Base-by-base conservation (phyloP, 1,140 invertebrate genomes). In the Phymastichus coffea region DNA sequence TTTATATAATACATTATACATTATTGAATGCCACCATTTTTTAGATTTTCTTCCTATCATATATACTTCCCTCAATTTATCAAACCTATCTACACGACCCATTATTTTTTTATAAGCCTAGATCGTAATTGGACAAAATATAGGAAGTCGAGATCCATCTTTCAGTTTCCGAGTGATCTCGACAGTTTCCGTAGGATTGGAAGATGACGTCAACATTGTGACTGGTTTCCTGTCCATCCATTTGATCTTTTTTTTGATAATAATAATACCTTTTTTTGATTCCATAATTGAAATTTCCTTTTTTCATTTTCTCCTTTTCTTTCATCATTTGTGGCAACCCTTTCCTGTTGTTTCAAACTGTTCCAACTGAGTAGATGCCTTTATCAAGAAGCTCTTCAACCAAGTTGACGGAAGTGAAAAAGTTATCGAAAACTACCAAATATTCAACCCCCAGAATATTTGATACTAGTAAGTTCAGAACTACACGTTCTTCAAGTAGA, bases 201-300 rank as follows among this genome's bases (percentile, higher is more conserved):
- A 61, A 70, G 66, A 44, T 23, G 57, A 58, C n/a, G 56, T 74
- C 55, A 71, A 53, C 49, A 80, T 70, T 48, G 65, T 61, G 58
- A 78, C 75, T 17, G 64, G 28, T 69, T 69, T 73, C 61, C 70
- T 72, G 64, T 78, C 77, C 62, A 70, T 78, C 66, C 74, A 77
- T 68, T 75, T 75, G 35, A 69, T 63, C 65, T 63, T 70, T n/a
- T n/a, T n/a, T n/a, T n/a, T n/a, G n/a, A n/a, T n/a, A n/a, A 63
- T 70, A 59, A 59, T 61, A 61, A 52, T 75, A 51, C 60, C 68
- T 64, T 59, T 69, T 57, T 59, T 63, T 73, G 52, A 70, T 66
- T 56, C 68, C 51, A 67, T 70, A 70, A 67, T 68, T 64, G 64
- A 60, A 70, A 63, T 70, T 70, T 43, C 61, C 67, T 61, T 56